Conservation (phyloP, 2,113 vertebrate genomes). For the Corythoichthys intestinalis region DNA sequence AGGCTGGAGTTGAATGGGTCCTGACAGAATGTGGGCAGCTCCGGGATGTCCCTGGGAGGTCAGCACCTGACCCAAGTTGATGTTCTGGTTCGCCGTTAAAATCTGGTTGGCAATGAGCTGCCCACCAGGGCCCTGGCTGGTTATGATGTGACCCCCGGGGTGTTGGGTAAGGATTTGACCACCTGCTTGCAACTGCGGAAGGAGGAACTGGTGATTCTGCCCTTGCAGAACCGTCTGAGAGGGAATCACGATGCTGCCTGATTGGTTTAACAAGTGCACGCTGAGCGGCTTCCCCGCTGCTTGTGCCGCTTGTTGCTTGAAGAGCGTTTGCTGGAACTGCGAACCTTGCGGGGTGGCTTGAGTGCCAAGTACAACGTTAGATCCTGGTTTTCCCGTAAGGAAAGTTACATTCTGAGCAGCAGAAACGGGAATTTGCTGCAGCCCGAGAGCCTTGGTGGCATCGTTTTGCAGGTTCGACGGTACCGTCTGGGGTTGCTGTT, state of each 20-base stretch:
- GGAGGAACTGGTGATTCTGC: conserved; percentile 89
- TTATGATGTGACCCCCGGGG: conserved; percentile 79
- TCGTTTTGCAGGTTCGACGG: conserved; percentile 79
- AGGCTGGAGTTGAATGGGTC: conserved; percentile 82
- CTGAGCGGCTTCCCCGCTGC: conserved; percentile 86
- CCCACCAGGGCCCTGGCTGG: conserved; percentile 80
- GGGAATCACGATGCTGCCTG: conserved; percentile 90
- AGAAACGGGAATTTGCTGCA: conserved; percentile 79
- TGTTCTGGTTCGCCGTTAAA: conserved; percentile 89
- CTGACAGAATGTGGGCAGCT: conserved; percentile 87
- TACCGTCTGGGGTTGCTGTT: conserved; percentile 50
- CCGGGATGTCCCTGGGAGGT: conserved; percentile 83
- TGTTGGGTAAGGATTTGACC: conserved; percentile 87
- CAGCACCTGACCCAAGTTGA: conserved; percentile 85
- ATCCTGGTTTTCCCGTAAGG: conserved; percentile 82
- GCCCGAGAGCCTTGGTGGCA: conserved; percentile 72
- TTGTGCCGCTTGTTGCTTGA: conserved; percentile 76
- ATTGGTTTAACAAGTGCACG: conserved; percentile 88
- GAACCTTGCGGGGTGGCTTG: conserved; percentile 69
- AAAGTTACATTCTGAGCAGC: conserved; percentile 87
- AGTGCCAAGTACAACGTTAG: conserved; percentile 84
- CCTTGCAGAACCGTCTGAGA: conserved; percentile 85
- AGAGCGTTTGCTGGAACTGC: conserved; percentile 80
- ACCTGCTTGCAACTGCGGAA: conserved; percentile 81
- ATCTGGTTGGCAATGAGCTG: conserved; percentile 90